Evolutionary conservation across 2,888 invertebrate genomes (phyloP).

Genomic region (Hypercompe scribonia): DNA sequence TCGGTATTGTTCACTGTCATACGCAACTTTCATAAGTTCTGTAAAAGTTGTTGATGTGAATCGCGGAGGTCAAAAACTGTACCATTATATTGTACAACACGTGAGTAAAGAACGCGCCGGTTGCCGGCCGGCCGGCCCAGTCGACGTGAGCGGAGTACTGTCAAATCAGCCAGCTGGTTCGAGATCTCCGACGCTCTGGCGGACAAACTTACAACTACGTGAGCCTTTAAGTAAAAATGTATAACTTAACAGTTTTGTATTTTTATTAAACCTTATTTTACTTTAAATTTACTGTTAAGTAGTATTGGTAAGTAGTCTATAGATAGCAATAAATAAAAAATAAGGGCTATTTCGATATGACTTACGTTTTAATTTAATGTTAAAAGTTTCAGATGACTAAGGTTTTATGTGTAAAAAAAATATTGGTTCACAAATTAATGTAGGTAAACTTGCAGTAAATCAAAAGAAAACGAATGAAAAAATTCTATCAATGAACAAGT

Average conservation of each 20-base stretch:
- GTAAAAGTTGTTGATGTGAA: slow-evolving; percentile 65
- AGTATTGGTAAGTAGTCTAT: too few relatives aligned
- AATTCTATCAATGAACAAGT: too few relatives aligned
- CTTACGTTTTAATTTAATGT: too few relatives aligned
- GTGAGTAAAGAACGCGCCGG: slow-evolving; percentile 69
- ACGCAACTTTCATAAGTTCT: slow-evolving; percentile 64
- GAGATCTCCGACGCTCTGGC: slow-evolving; percentile 77
- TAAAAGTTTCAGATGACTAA: too few relatives aligned
- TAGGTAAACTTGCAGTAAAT: neutral
- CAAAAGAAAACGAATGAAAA: neutral
- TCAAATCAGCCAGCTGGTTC: slow-evolving; percentile 79
- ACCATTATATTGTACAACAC: slow-evolving; percentile 66
- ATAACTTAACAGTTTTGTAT: slow-evolving; percentile 46
- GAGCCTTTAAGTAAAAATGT: slow-evolving; percentile 55
- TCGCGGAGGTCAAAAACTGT: slow-evolving; percentile 71
- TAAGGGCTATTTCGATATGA: too few relatives aligned
- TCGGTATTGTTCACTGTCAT: slow-evolving; percentile 45
- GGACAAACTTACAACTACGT: slow-evolving; percentile 77
- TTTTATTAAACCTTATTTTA: neutral
- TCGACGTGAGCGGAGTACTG: slow-evolving; percentile 74
- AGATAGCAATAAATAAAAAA: too few relatives aligned
- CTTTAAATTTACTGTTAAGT: too few relatives aligned
- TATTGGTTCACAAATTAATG: neutral
- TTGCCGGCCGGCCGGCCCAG: slow-evolving; percentile 66
- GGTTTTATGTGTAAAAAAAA: too few relatives aligned